Base-by-base conservation (phyloP, 53 echinoderm and acorn worm species). In the Actinopyga echinites region DNA sequence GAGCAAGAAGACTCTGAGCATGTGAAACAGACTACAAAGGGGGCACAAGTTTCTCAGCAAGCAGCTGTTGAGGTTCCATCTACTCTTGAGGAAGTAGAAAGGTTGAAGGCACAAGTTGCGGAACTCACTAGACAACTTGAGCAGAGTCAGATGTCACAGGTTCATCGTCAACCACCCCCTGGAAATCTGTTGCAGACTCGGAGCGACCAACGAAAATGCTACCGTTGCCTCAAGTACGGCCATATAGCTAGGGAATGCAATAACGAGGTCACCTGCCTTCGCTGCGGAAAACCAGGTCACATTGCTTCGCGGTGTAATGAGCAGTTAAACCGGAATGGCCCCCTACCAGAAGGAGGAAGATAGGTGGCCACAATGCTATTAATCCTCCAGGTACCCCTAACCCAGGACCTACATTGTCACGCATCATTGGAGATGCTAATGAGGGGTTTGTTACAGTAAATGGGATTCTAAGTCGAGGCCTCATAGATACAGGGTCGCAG, bases 401-500 rank as follows among this genome's bases (percentile, higher is more conserved):
- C 71, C 36, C 43, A 37, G 4, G 21, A 7, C 33, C 30, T 22
- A 10, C 24, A 22, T 2, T 62, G 10, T 6, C 42, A 8, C 64
- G 56, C 15, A 42, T 87, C 31, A 33, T 87, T 20, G 80, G 68
- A 58, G 57, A 56, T 5, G 69, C 87, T 22, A 87, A 40, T 42
- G 81, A 81, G 26, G 29, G 67, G 17, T 26, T 71, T 8, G 69
- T 58, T 0, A 81, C 26, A 17, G 69, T 80, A 23, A 69, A 85
- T 44, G 86, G 90, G 0, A 33, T 34, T 24, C 28, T 19, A 0
- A 53, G 77, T 45, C 55, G 23, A 30, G 62, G 65, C 34, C 83
- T 90, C 22, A 6, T 78, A 43, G 90, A 86, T 34, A 90, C 90
- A 49, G 90, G 90, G 4, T 90, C 83, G 5, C 89, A 89, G 38